These are phyloP conservation scores for Aspiorhynchus laticeps DNA, from an alignment of 2,113 vertebrate genomes.

Conservation along the genomic window DNA sequence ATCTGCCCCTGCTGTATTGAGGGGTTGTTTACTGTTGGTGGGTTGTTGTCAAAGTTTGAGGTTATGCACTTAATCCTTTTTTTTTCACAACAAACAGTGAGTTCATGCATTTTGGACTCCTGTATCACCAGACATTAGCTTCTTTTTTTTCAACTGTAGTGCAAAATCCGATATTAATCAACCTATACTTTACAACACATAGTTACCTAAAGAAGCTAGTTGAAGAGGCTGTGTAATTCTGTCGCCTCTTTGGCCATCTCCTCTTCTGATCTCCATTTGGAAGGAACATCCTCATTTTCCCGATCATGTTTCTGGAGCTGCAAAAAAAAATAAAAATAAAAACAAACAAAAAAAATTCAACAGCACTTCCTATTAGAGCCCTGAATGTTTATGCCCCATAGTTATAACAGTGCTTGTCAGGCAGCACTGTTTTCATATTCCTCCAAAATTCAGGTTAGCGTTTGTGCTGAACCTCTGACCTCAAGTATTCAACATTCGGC, in stretches of 20 bases:
- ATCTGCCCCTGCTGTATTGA: background rate
- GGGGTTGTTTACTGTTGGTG: background rate
- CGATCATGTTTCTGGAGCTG: slow-evolving; percentile 79
- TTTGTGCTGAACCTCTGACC: background rate
- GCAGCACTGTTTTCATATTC: background rate
- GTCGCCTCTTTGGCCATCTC: slow-evolving; percentile 83
- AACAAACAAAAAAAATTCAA: no score
- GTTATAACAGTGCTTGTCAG: background rate
- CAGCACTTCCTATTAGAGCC: background rate
- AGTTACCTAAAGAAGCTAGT: slow-evolving; percentile 58
- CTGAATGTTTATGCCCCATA: background rate
- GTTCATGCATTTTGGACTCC: background rate
- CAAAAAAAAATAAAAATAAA: slow-evolving; percentile 10
- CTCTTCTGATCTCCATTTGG: slow-evolving; percentile 81
- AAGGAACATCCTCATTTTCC: slow-evolving; percentile 67
- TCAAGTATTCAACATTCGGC: background rate
- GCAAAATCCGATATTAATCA: background rate
- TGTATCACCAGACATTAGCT: background rate
- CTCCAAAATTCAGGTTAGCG: background rate
- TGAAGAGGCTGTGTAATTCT: slow-evolving; percentile 73
- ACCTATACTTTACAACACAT: background rate
- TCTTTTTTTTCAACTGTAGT: background rate
- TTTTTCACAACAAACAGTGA: background rate
- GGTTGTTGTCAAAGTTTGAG: background rate
- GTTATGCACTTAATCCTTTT: background rate